Evolutionary conservation across 1,140 invertebrate species (phyloP).

Genomic region (Antheraea pernyi): DNA sequence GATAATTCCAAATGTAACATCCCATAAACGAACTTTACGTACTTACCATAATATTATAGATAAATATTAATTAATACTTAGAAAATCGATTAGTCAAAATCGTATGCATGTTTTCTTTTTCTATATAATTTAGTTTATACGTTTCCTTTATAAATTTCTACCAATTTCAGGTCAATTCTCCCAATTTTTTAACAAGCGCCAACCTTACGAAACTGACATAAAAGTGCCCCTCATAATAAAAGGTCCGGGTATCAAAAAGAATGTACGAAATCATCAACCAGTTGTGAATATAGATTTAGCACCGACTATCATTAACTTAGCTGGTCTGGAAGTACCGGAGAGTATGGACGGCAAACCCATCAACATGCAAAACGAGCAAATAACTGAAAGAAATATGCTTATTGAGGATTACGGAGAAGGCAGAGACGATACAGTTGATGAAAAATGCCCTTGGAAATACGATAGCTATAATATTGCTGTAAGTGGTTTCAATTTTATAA

Average conservation of each 20-base stretch:
- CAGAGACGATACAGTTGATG: constrained; percentile 69
- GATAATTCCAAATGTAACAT: too few relatives aligned
- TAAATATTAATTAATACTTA: too few relatives aligned
- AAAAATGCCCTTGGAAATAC: constrained; percentile 79
- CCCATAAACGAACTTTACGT: too few relatives aligned
- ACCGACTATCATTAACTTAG: constrained; percentile 88
- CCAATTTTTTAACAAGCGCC: constrained; percentile 92
- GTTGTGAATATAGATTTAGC: constrained; percentile 90
- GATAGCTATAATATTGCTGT: constrained; percentile 80
- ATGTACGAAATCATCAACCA: constrained; percentile 74
- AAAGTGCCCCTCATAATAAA: constrained; percentile 89
- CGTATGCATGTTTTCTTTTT: constrained; percentile 26
- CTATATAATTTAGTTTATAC: too few relatives aligned
- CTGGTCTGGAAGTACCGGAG: constrained; percentile 73
- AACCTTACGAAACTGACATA: constrained; percentile 94
- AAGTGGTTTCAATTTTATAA: constrained; percentile 39
- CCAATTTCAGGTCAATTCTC: constrained; percentile 87
- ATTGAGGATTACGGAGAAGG: constrained; percentile 91
- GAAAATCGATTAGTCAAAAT: too few relatives aligned
- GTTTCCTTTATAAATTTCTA: background rate
- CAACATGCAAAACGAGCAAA: constrained; percentile 31
- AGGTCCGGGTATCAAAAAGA: constrained; percentile 84
- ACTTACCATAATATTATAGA: too few relatives aligned
- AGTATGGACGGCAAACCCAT: constrained; percentile 86
- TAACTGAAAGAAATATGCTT: constrained; percentile 80